phyloP scores from a whole-genome alignment of 2,888 invertebrate genomes.

The Leptinotarsa haldemani region DNA sequence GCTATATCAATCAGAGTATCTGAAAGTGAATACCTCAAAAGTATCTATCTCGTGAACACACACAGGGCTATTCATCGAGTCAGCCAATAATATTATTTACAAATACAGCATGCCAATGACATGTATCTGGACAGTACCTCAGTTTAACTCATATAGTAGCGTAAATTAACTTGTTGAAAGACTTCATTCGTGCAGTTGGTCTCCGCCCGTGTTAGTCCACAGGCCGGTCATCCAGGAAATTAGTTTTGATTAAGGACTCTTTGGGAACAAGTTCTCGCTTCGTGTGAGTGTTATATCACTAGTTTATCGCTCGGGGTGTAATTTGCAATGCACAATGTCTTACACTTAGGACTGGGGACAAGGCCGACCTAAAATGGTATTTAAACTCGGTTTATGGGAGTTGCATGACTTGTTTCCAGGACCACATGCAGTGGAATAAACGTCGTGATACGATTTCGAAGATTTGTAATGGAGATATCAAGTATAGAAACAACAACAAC shows the following conservation, averaged over 20 bases:
- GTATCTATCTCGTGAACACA: no score
- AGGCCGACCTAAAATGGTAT: slow-evolving; percentile 22
- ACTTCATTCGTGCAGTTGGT: slow-evolving; percentile 25
- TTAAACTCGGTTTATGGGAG: slow-evolving; percentile 27
- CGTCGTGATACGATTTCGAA: background rate
- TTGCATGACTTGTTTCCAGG: background rate
- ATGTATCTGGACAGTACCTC: no score
- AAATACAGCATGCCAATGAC: no score
- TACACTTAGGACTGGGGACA: slow-evolving; percentile 21
- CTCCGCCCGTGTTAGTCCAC: slow-evolving; percentile 45
- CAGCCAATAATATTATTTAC: no score
- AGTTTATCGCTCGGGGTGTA: slow-evolving; percentile 46
- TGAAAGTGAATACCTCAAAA: no score
- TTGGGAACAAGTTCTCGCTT: slow-evolving; percentile 45
- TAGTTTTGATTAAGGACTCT: slow-evolving; percentile 64
- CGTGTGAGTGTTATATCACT: slow-evolving; percentile 46
- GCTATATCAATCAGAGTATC: no score
- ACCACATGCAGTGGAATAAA: background rate
- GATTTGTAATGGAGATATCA: background rate
- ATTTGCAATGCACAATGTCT: slow-evolving; percentile 45
- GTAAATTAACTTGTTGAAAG: background rate
- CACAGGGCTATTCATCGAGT: no score
- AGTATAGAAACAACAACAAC: no score
- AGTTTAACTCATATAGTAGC: background rate
- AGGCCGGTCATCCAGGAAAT: slow-evolving; percentile 62